Evolutionary conservation across 2,888 invertebrate genomes (phyloP).

Genomic region (Lithophane leautieri): DNA sequence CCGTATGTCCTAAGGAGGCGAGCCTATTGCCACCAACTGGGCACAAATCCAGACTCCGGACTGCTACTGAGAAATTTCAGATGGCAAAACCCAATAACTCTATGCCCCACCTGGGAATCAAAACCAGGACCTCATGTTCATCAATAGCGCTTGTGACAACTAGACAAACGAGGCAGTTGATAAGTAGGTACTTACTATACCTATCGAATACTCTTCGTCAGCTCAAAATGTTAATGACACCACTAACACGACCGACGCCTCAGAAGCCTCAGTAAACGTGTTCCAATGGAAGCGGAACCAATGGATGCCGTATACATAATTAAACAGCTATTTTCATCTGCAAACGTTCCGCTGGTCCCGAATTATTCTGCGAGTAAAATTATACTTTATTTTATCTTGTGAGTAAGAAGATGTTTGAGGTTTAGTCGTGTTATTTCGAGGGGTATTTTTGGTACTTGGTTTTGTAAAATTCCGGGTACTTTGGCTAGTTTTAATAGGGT

Average conservation of each 20-base stretch:
- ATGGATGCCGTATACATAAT: slow-evolving; percentile 67
- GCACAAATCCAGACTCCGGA: no score
- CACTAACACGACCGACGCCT: slow-evolving; percentile 39
- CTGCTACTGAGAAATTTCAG: no score
- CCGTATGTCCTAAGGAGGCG: no score
- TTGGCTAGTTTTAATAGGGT: background rate
- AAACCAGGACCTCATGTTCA: no score
- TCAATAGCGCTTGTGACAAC: no score
- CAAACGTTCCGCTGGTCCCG: slow-evolving; percentile 39
- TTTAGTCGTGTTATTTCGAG: background rate
- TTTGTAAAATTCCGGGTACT: background rate
- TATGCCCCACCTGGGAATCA: no score
- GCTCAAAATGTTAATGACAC: slow-evolving; percentile 44
- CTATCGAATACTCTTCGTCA: slow-evolving; percentile 9
- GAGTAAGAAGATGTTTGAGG: background rate
- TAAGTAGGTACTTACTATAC: background rate
- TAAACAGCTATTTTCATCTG: slow-evolving; percentile 61
- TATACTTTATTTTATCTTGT: slow-evolving; percentile 24
- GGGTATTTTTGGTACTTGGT: background rate
- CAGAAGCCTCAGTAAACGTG: slow-evolving; percentile 52
- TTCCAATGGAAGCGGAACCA: slow-evolving; percentile 50
- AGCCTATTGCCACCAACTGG: no score
- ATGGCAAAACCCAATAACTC: no score
- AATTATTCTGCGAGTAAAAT: slow-evolving; percentile 42
- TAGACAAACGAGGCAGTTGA: no score